Percentiles rank a stretch among this genome's conserved stretches.
Evolutionary conservation across 2,888 invertebrate species (phyloP).

Genomic region (Meiosimyza platycephala): DNA sequence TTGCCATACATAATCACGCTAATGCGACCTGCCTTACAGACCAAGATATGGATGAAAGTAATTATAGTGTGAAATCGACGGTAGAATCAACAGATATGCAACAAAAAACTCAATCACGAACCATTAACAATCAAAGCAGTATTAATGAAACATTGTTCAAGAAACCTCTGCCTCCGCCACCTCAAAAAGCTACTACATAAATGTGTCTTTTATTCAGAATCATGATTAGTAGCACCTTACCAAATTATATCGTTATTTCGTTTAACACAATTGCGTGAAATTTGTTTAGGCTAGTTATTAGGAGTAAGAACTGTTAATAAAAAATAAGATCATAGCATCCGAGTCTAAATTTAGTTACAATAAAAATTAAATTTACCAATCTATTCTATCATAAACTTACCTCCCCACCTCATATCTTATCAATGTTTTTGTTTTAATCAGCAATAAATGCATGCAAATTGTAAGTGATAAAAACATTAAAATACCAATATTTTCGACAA

Average conservation of each 20-base stretch:
- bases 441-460: constrained; percentile 20
- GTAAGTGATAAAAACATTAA: not conserved
- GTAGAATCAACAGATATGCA: constrained; percentile 10
- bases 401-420: too few species aligned
- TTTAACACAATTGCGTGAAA: constrained; percentile 16
- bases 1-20: constrained; percentile 39
- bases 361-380: constrained; percentile 11
- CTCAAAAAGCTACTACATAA: constrained; percentile 16
- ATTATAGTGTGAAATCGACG: not conserved
- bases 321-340: constrained; percentile 7
- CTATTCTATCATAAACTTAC: not conserved
- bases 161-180: constrained; percentile 49
- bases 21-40: not conserved
- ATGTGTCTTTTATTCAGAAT: not conserved
- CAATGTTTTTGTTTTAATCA: not conserved
- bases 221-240: not conserved
- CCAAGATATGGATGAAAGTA: not conserved
- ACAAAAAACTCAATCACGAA: not conserved
- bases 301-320: constrained; percentile 11
- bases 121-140: constrained; percentile 41
- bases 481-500: not conserved
- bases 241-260: not conserved
- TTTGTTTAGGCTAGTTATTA: constrained; percentile 24
- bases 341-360: constrained; percentile 22
- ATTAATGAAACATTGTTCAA: constrained; percentile 51